A percentile compares a stretch with the other conserved stretches of the same genome.
These are phyloP conservation scores for Sesia apiformis DNA, from an alignment of 2,888 invertebrate genomes.

Conservation along the genomic window DNA sequence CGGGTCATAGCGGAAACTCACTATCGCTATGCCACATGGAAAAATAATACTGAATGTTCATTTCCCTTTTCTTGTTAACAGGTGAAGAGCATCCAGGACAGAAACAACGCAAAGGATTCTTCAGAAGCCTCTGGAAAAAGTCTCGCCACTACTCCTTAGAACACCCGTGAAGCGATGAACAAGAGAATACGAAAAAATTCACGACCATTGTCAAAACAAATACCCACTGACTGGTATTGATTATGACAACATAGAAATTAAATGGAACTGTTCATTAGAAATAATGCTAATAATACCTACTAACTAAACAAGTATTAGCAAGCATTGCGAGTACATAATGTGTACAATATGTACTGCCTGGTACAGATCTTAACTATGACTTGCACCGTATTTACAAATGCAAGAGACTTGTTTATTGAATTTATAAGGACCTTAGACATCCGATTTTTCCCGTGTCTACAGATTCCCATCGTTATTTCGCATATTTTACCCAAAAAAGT, in stretches of 20 bases:
- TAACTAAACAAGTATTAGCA: neutral
- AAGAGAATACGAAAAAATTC: neutral
- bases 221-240: too few species aligned
- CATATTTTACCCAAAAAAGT: too few species aligned
- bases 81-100: slow-evolving; percentile 79
- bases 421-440: neutral
- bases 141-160: slow-evolving; percentile 91
- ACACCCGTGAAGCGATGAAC: slow-evolving; percentile 78
- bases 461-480: too few species aligned
- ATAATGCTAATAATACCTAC: neutral
- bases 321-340: neutral
- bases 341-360: neutral
- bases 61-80: slow-evolving; percentile 41
- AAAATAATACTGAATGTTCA: too few species aligned
- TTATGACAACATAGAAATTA: neutral
- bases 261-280: neutral
- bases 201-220: neutral
- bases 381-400: neutral
- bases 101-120: slow-evolving; percentile 91
- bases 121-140: slow-evolving; percentile 91
- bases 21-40: too few species aligned
- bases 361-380: neutral
- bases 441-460: too few species aligned
- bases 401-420: neutral
- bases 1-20: too few species aligned